A percentile compares a stretch with the other conserved stretches of the same genome.
Conservation (phyloP, 2,888 invertebrate species). For the Philhelius pedissequus region DNA sequence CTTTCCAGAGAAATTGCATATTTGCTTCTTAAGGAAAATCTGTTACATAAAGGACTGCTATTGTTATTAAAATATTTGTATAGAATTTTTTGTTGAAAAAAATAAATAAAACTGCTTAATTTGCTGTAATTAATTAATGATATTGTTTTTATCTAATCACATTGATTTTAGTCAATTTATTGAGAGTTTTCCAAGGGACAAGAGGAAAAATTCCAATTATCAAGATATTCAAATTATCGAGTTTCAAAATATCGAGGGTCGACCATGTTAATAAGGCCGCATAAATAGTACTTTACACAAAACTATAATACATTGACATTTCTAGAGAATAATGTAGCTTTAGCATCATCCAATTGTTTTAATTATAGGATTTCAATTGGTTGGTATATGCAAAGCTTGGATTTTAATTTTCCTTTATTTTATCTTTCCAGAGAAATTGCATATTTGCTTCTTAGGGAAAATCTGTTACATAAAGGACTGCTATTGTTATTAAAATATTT, state of each 20-base stretch:
- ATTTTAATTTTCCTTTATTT: constrained; percentile 79
- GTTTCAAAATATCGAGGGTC: too few relatives aligned
- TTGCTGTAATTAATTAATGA: too few relatives aligned
- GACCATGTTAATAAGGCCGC: too few relatives aligned
- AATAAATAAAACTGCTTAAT: too few relatives aligned
- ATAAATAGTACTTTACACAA: too few relatives aligned
- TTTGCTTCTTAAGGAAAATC: constrained; percentile 24
- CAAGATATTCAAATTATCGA: too few relatives aligned
- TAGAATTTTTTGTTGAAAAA: not conserved
- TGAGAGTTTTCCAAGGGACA: too few relatives aligned
- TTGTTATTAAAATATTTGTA: not conserved
- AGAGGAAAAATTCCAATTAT: too few relatives aligned
- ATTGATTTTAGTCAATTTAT: too few relatives aligned
- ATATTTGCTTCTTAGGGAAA: not conserved
- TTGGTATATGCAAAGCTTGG: constrained; percentile 76
- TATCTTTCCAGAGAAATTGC: constrained; percentile 76
- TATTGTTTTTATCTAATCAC: too few relatives aligned
- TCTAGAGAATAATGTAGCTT: not conserved
- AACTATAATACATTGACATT: too few relatives aligned
- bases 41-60: constrained; percentile 15
- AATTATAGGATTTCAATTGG: constrained; percentile 69
- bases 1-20: constrained; percentile 74
- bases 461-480: not conserved
- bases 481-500: too few relatives aligned
- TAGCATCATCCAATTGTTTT: not conserved